Conservation (phyloP, 2,113 vertebrate species). For the Rhea pennata region DNA sequence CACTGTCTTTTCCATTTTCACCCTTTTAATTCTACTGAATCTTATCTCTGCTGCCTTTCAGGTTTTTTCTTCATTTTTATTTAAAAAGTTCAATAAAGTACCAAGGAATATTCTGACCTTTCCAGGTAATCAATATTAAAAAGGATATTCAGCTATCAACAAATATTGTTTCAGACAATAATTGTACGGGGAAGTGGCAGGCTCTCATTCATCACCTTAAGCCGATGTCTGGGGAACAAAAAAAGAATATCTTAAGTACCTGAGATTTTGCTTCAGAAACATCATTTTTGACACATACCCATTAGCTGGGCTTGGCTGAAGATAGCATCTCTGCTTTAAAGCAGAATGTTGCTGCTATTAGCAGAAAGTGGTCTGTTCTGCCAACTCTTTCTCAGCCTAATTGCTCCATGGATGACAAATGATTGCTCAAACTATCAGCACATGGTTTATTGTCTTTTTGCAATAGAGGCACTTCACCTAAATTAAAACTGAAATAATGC, state of each 20-base stretch:
- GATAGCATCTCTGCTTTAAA: conserved; percentile 29
- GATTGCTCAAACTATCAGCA: conserved; percentile 36
- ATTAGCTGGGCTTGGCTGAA: conserved; percentile 33
- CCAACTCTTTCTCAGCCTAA: conserved; percentile 52
- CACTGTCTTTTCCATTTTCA: not conserved
- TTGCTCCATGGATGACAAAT: conserved; percentile 59
- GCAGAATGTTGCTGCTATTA: conserved; percentile 25
- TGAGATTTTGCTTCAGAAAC: conserved; percentile 49
- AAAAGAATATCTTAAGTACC: conserved; percentile 28
- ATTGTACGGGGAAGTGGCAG: conserved; percentile 51
- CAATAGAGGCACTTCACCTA: not conserved
- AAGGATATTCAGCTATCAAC: conserved; percentile 56
- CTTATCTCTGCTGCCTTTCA: not conserved
- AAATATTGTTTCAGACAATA: conserved; percentile 69
- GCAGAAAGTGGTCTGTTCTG: conserved; percentile 42
- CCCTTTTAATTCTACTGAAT: conserved; percentile 10
- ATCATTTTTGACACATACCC: conserved; percentile 47
- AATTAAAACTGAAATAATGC: conserved; percentile 52
- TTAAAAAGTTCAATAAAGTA: conserved; percentile 65
- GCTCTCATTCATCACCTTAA: conserved; percentile 67
- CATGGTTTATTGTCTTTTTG: conserved; percentile 47
- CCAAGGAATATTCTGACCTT: conserved; percentile 50
- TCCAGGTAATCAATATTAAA: conserved; percentile 67
- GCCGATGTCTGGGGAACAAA: not conserved
- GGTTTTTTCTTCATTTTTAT: conserved; percentile 54